These are phyloP conservation scores for Oncorhynchus nerka DNA, from an alignment of 2,113 vertebrate species.

Conservation along the genomic window DNA sequence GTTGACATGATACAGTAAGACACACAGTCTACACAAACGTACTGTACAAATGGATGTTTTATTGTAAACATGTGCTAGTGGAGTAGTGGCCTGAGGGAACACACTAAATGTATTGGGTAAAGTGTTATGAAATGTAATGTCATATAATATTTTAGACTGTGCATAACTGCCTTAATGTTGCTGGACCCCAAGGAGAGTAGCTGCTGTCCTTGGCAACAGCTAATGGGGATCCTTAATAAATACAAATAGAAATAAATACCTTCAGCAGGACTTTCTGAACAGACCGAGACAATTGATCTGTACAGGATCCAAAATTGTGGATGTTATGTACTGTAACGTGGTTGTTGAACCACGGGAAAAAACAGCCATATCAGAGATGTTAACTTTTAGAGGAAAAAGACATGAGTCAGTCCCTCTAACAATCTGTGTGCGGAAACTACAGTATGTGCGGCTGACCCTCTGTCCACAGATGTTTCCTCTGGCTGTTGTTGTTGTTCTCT, in stretches of 20 bases:
- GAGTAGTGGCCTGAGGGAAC: too few relatives aligned
- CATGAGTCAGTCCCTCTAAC: constrained; percentile 44
- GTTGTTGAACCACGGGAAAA: background rate
- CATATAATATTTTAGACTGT: too few relatives aligned
- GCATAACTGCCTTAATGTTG: too few relatives aligned
- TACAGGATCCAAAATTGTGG: background rate
- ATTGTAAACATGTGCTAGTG: too few relatives aligned
- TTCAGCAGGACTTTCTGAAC: background rate
- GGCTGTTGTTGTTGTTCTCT: constrained; percentile 58
- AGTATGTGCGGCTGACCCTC: constrained; percentile 47
- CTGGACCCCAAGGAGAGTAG: too few relatives aligned
- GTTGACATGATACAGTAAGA: too few relatives aligned
- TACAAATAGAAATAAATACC: background rate
- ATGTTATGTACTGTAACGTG: background rate
- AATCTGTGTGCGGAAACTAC: constrained; percentile 49
- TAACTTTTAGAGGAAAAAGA: constrained; percentile 6
- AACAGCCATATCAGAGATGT: constrained; percentile 1
- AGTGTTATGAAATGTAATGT: too few relatives aligned
- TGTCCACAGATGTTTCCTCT: constrained; percentile 72
- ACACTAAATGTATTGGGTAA: too few relatives aligned
- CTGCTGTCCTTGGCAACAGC: too few relatives aligned
- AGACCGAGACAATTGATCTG: background rate
- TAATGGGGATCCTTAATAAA: too few relatives aligned
- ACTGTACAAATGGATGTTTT: too few relatives aligned
- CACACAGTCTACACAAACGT: too few relatives aligned